These are phyloP conservation scores for Laupala kohalensis DNA, from an alignment of 1,140 invertebrate genomes.

Conservation along the genomic window DNA sequence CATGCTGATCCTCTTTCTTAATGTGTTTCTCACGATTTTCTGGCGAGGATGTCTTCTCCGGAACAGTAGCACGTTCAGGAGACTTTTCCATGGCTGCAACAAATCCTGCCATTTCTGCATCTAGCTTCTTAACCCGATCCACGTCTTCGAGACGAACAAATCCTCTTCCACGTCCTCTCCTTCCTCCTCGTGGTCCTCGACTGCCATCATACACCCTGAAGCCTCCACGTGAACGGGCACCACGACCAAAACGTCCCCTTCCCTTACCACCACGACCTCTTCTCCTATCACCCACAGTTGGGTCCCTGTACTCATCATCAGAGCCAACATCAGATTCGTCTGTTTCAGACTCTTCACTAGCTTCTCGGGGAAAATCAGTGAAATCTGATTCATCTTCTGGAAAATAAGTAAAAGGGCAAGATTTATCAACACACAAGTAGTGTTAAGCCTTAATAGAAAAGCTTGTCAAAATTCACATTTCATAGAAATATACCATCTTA, in stretches of 20 bases:
- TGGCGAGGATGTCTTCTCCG: not conserved
- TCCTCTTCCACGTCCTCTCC: slow-evolving; percentile 27
- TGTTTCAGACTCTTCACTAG: slow-evolving; percentile 4
- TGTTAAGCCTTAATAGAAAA: too few species aligned
- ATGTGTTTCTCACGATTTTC: not conserved
- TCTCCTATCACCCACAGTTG: not conserved
- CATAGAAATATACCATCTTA: too few species aligned
- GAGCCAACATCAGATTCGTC: slow-evolving; percentile 6
- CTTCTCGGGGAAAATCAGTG: slow-evolving; percentile 1
- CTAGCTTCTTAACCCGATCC: slow-evolving; percentile 29
- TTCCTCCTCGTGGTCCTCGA: slow-evolving; percentile 30
- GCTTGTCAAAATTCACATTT: too few species aligned
- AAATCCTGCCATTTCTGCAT: slow-evolving; percentile 33
- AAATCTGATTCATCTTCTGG: slow-evolving; percentile 1
- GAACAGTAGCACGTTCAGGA: slow-evolving; percentile 23
- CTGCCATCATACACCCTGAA: slow-evolving; percentile 19
- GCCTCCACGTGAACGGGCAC: not conserved
- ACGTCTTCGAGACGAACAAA: slow-evolving; percentile 28
- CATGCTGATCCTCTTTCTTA: not conserved
- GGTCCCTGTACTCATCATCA: slow-evolving; percentile 3
- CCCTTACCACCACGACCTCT: not conserved
- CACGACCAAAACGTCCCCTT: not conserved
- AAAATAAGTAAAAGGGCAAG: not conserved
- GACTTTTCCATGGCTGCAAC: slow-evolving; percentile 30
- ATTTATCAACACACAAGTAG: too few species aligned